A percentile compares a stretch with the other conserved stretches of the same genome.
Conservation (phyloP, 1,140 invertebrate species). For the Drosophila santomea region DNA sequence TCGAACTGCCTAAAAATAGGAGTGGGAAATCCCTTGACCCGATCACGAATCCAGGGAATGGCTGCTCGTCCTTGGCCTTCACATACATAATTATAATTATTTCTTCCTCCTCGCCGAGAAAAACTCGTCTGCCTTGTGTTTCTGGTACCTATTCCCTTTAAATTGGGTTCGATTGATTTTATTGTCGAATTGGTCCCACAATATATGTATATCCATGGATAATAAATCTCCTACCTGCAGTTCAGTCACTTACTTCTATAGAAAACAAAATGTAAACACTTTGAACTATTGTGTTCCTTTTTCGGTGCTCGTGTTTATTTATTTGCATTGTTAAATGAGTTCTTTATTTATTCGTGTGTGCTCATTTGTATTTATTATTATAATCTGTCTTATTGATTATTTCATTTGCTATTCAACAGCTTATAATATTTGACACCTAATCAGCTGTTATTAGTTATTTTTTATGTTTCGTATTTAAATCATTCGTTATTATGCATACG, state of each 20-base stretch:
- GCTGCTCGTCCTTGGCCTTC: slow-evolving; percentile 65
- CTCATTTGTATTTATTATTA: slow-evolving; percentile 2
- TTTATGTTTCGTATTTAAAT: not conserved
- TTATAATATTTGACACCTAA: not conserved
- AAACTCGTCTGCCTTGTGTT: slow-evolving; percentile 16
- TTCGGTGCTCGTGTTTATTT: not conserved
- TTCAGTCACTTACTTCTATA: not conserved
- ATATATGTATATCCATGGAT: not conserved
- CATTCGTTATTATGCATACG: not conserved
- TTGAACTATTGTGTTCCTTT: not conserved
- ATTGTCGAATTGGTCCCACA: not conserved
- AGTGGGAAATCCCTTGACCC: slow-evolving; percentile 38
- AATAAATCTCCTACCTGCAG: not conserved
- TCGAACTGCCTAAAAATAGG: slow-evolving; percentile 13
- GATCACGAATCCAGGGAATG: slow-evolving; percentile 15
- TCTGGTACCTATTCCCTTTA: not conserved
- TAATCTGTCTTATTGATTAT: slow-evolving; percentile 1
- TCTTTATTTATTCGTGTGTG: slow-evolving; percentile 1
- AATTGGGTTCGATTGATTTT: not conserved
- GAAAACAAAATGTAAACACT: not conserved
- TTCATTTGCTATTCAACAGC: slow-evolving; percentile 1
- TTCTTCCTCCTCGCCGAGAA: slow-evolving; percentile 2
- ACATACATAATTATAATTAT: slow-evolving; percentile 36
- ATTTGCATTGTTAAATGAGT: slow-evolving; percentile 1
- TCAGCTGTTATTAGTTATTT: not conserved